Base-by-base conservation (phyloP, 1,140 invertebrate species). In the Himalopsyche phryganea region DNA sequence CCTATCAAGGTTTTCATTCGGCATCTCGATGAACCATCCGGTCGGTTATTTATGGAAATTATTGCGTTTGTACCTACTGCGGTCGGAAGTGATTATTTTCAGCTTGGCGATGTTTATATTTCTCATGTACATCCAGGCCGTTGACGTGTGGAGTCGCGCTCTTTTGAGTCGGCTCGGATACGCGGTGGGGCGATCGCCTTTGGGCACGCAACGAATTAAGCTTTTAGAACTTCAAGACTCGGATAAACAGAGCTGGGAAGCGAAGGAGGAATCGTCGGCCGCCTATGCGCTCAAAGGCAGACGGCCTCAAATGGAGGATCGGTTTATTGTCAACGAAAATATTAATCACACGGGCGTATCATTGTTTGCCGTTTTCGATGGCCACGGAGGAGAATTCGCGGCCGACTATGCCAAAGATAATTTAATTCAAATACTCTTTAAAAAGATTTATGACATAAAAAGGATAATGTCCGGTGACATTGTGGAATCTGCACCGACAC, bases 351-450 rank as follows among this genome's bases (percentile, higher is more conserved):
- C 85, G 15, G 86, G 85, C 18, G 85, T 94, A 47, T 87, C 90
- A 1, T 78, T 96, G 42, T 96, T 92, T 80, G 93, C 92, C 35
- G 85, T 96, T 50, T 96, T 96, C 74, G 94, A 97, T 80, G 94
- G 94, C 0, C 94, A 97, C 75, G 94, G 94, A 50, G 94, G 94
- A 46, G 90, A 95, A 76, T 94, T 94, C 82, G 92, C 92, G 48
- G 92, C 92, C 10, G 90, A 95, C 67, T 95, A 91, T 79, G 91
- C 90, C 14, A 86, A 87, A 69, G 89, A 91, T 65, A 85, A 90
- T 60, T 77, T 92, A 10, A 83, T 92, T 57, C 84, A 86, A 66
- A 89, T 84, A 69, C 78, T 94, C 35, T 85, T 82, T 64, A 84
- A 85, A 67, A 89, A 88, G 75, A 80, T 92, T 18, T 76, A 85